Evolutionary conservation across 1,140 invertebrate genomes (phyloP).

Genomic region (Agraylea sexmaculata): DNA sequence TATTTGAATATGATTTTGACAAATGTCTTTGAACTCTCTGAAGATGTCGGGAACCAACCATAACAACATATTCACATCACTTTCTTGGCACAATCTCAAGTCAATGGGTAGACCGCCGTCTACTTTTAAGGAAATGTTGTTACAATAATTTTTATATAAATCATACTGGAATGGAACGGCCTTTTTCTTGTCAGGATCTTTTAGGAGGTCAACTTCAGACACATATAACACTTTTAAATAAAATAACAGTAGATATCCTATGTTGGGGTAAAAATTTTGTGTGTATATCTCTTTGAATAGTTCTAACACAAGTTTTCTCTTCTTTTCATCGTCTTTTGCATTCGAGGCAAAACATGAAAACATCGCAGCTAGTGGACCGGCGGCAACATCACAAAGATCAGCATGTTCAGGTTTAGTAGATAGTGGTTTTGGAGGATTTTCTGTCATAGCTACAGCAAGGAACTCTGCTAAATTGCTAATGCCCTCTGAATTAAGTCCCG

Average conservation of each 20-base stretch:
- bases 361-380: conserved; percentile 33
- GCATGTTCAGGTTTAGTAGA: conserved; percentile 26
- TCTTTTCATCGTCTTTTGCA: conserved; percentile 64
- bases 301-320: conserved; percentile 59
- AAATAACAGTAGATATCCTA: conserved; percentile 76
- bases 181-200: conserved; percentile 39
- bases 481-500: conserved; percentile 35
- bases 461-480: conserved; percentile 31
- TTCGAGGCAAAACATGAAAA: conserved; percentile 36
- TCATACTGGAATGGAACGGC: conserved; percentile 67
- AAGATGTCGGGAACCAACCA: conserved; percentile 88
- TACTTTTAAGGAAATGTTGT: conserved; percentile 64
- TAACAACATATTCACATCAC: conserved; percentile 75
- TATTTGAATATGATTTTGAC: conserved; percentile 74
- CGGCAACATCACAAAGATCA: conserved; percentile 28
- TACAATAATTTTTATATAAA: conserved; percentile 79
- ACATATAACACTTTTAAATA: conserved; percentile 37
- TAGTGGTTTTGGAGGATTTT: conserved; percentile 28
- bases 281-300: conserved; percentile 59
- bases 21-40: conserved; percentile 75
- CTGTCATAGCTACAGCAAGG: conserved; percentile 32
- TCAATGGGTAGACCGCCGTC: conserved; percentile 65
- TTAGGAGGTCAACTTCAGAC: conserved; percentile 29
- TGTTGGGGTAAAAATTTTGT: conserved; percentile 51
- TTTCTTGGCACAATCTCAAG: conserved; percentile 77